phyloP scores from a whole-genome alignment of 2,113 vertebrate species.

The Phylloscopus whistleri region DNA sequence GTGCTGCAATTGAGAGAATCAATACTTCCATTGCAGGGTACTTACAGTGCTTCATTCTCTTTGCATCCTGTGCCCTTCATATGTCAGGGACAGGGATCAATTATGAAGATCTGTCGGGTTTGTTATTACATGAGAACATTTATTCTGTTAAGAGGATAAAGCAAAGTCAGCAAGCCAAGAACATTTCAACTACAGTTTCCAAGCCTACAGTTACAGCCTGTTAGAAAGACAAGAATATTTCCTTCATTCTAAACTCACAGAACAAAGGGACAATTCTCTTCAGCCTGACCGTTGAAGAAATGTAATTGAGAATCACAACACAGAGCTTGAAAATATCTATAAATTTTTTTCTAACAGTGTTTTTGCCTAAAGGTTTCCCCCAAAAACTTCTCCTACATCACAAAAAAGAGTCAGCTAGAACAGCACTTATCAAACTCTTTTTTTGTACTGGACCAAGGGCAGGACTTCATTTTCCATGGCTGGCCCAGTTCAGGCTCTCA shows the following conservation, averaged over 20 bases:
- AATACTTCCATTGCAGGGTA: conserved; percentile 29
- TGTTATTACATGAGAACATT: conserved; percentile 33
- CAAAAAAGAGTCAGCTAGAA: background rate
- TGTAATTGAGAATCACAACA: background rate
- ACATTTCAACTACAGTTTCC: background rate
- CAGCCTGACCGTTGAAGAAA: background rate
- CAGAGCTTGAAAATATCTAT: background rate
- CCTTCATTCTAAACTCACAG: background rate
- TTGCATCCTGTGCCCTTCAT: conserved; percentile 48
- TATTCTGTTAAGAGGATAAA: conserved; percentile 47
- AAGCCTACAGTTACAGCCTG: background rate
- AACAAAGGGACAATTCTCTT: background rate
- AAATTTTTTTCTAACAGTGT: background rate
- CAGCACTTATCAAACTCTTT: background rate
- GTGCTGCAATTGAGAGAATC: conserved; percentile 32
- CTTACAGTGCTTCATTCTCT: background rate
- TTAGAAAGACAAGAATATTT: background rate
- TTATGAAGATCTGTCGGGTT: conserved; percentile 51
- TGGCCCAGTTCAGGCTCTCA: background rate
- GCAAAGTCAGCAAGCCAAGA: conserved; percentile 49
- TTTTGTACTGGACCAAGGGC: background rate
- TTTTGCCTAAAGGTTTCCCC: background rate
- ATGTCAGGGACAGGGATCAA: conserved; percentile 12
- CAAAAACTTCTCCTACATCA: background rate
- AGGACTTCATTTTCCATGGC: background rate